Evolutionary conservation across 2,113 vertebrate species (phyloP).

Genomic region (Atherinomorus stipes): DNA sequence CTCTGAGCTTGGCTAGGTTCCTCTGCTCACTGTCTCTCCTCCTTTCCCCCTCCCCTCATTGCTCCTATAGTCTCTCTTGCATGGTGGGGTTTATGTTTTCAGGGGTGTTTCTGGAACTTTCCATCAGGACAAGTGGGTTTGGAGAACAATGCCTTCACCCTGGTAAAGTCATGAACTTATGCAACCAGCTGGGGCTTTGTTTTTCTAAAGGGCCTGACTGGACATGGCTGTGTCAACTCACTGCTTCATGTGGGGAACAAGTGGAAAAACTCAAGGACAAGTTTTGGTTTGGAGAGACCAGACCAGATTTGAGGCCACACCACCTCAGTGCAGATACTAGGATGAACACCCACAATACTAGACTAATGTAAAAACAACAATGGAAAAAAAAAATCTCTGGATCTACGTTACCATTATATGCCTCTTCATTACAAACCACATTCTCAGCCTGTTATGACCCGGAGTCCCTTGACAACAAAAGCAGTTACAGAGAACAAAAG

Average conservation of each 20-base stretch:
- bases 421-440: slow-evolving; percentile 39
- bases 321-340: slow-evolving; percentile 24
- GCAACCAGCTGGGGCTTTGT: slow-evolving; percentile 36
- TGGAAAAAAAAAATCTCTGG: slow-evolving; percentile 3
- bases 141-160: slow-evolving; percentile 28
- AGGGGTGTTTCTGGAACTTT: slow-evolving; percentile 61
- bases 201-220: slow-evolving; percentile 31
- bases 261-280: slow-evolving; percentile 19
- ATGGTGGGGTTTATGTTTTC: slow-evolving; percentile 50
- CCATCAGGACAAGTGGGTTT: slow-evolving; percentile 28
- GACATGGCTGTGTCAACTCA: slow-evolving; percentile 39
- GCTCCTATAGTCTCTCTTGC: slow-evolving; percentile 38
- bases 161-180: slow-evolving; percentile 31
- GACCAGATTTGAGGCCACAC: slow-evolving; percentile 1
- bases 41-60: slow-evolving; percentile 17
- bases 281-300: slow-evolving; percentile 9
- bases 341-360: not conserved
- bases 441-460: slow-evolving; percentile 47
- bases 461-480: slow-evolving; percentile 40
- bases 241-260: slow-evolving; percentile 11
- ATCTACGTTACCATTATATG: slow-evolving; percentile 24
- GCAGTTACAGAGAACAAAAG: slow-evolving; percentile 51
- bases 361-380: slow-evolving; percentile 6
- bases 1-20: slow-evolving; percentile 34
- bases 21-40: slow-evolving; percentile 20